Base-by-base conservation (phyloP, 2,888 invertebrate genomes). In the Euphydryas editha region DNA sequence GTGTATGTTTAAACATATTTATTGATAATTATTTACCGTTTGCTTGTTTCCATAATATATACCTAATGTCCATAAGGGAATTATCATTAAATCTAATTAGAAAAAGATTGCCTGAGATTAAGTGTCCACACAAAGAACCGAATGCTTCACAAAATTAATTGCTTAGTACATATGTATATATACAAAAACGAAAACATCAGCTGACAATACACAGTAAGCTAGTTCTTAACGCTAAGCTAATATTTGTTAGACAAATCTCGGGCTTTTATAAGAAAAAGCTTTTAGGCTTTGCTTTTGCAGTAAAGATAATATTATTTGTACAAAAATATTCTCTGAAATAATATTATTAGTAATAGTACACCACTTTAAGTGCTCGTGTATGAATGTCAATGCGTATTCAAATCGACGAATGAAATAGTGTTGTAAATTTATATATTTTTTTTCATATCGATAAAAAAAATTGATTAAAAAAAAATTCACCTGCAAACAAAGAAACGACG, bases 221-320 rank as follows among this genome's bases (percentile, higher is more conserved):
- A 11, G 36, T 36, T 30, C 51, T 30, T 24, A 8, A 54, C 17
- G n/a, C 17, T 54, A 54, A 36, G 30, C 30, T 18, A 54, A 54
- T 54, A 54, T 54, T 54, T 54, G 17, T 21, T 54, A 11, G 36
- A 36, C 54, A 36, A 54, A 36, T 54, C 36, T 54, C 13, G 49
- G 36, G 17, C 30, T 54, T 10, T 17, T 17, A 54, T 17, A 11
- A 54, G 30, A 21, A 30, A 54, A 54, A 54, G 54, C 54, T 54
- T 54, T 36, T 54, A 36, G 17, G 36, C 21, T 51, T 51, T 51
- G 24, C 24, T 51, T 54, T 54, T 36, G 17, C 36, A 54, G 17
- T 20, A 8, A 11, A 54, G n/a, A 36, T 36, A 54, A 51, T n/a
- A 10, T 10, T 51, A 51, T 51, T 51, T 30, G 30, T 24, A 24